Conservation (phyloP, 2,797 vertebrate genomes). For the Rhinogobio ventralis region DNA sequence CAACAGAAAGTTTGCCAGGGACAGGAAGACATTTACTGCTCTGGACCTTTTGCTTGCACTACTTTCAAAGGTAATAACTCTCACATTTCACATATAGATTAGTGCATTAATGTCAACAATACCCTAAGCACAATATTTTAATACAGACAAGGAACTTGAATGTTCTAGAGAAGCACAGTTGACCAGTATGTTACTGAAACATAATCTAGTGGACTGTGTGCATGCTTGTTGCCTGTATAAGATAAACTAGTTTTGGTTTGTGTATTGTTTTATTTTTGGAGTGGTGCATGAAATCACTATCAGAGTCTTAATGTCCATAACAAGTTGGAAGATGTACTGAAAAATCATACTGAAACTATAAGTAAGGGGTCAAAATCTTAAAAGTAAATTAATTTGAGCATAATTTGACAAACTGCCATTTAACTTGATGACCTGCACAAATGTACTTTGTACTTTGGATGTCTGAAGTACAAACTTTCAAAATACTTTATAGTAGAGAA, state of each 20-base stretch:
- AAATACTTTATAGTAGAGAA: not conserved
- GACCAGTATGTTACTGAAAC: not conserved
- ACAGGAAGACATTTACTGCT: slow-evolving; percentile 78
- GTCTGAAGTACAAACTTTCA: not conserved
- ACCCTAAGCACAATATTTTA: not conserved
- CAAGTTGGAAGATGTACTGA: not conserved
- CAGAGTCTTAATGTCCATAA: too few species aligned
- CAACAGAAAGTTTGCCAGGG: slow-evolving; percentile 62
- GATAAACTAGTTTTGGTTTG: too few species aligned
- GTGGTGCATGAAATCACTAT: too few species aligned
- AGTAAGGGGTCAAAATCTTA: not conserved
- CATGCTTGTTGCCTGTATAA: not conserved
- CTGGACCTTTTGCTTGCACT: slow-evolving; percentile 86
- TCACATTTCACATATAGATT: not conserved
- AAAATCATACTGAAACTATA: not conserved
- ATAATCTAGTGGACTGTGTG: not conserved
- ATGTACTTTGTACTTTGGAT: slow-evolving; percentile 16
- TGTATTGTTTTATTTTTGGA: not conserved
- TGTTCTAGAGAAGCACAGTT: not conserved
- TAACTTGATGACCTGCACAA: not conserved
- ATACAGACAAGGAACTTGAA: not conserved
- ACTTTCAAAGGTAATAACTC: slow-evolving; percentile 86
- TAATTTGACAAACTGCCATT: not conserved
- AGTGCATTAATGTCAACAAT: not conserved
- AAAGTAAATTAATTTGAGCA: not conserved